Conservation (phyloP, 1,140 invertebrate genomes). For the Nixonia krombeini region DNA sequence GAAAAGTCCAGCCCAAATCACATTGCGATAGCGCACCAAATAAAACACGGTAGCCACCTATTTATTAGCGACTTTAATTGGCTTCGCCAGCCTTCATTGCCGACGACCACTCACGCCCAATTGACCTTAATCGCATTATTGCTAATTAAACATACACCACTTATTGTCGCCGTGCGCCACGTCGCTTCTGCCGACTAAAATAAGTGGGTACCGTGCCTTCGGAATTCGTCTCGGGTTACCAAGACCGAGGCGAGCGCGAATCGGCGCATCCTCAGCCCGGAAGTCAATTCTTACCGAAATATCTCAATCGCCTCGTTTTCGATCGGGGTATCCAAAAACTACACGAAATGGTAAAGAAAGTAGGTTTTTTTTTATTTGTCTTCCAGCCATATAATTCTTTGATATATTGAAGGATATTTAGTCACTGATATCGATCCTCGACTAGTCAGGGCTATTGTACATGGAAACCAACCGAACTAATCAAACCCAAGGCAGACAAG, state of each 20-base stretch:
- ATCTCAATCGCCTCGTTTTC: too few relatives aligned
- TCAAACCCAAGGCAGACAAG: slow-evolving; percentile 68
- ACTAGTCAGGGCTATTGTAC: slow-evolving; percentile 40
- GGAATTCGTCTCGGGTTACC: slow-evolving; percentile 6
- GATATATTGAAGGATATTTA: slow-evolving; percentile 32
- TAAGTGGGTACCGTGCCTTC: slow-evolving; percentile 18
- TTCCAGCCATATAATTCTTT: slow-evolving; percentile 7
- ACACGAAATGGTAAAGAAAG: not conserved
- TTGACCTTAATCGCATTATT: slow-evolving; percentile 51
- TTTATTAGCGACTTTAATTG: slow-evolving; percentile 48
- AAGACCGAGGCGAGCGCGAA: not conserved
- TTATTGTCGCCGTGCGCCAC: slow-evolving; percentile 44
- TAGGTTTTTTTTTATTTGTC: slow-evolving; percentile 14
- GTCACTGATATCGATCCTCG: slow-evolving; percentile 30
- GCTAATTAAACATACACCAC: slow-evolving; percentile 51
- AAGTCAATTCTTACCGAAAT: too few relatives aligned
- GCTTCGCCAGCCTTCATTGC: slow-evolving; percentile 39
- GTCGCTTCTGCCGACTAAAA: slow-evolving; percentile 33
- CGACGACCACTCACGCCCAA: slow-evolving; percentile 44
- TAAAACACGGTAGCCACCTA: slow-evolving; percentile 21
- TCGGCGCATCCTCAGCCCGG: too few relatives aligned
- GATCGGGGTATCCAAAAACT: not conserved
- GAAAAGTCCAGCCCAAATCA: slow-evolving; percentile 20
- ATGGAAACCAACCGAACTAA: slow-evolving; percentile 40
- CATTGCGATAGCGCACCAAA: slow-evolving; percentile 38